phyloP scores from a whole-genome alignment of 2,797 vertebrate species.

The Pachyuromys duprasi region DNA sequence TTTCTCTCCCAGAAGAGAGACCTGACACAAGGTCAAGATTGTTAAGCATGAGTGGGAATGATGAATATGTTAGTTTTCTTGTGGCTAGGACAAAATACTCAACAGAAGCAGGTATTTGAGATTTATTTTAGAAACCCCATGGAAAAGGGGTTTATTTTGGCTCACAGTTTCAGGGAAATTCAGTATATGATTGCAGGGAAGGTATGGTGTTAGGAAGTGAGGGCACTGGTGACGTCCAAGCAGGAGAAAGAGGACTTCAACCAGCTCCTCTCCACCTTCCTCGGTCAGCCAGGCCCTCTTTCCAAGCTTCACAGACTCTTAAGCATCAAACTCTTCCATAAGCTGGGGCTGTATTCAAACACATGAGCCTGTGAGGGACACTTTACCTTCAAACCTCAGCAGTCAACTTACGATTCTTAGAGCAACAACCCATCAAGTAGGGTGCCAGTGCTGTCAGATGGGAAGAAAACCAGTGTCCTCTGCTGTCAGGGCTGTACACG shows the following conservation, averaged over 20 bases:
- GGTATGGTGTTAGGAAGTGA: background rate
- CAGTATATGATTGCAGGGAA: background rate
- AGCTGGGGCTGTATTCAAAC: background rate
- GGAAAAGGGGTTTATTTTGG: background rate
- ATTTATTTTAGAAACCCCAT: background rate
- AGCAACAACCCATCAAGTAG: background rate
- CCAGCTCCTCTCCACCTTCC: background rate
- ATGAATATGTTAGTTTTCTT: background rate
- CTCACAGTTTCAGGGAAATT: background rate
- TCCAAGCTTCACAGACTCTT: background rate
- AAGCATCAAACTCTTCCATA: background rate
- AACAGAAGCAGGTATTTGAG: background rate
- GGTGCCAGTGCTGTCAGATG: no score
- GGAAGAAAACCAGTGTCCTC: background rate
- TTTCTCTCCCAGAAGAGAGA: background rate
- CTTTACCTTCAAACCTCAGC: background rate
- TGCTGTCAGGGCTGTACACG: fast-evolving
- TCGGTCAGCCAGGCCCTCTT: background rate
- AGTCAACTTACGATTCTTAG: background rate
- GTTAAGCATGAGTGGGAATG: background rate
- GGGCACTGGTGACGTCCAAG: background rate
- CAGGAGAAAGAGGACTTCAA: background rate
- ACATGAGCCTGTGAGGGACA: no score
- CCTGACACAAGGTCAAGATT: background rate
- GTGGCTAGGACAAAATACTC: background rate